A percentile compares a stretch with the other conserved stretches of the same genome.
Evolutionary conservation across 2,113 vertebrate genomes (phyloP).

Genomic region (Centropus bengalensis): DNA sequence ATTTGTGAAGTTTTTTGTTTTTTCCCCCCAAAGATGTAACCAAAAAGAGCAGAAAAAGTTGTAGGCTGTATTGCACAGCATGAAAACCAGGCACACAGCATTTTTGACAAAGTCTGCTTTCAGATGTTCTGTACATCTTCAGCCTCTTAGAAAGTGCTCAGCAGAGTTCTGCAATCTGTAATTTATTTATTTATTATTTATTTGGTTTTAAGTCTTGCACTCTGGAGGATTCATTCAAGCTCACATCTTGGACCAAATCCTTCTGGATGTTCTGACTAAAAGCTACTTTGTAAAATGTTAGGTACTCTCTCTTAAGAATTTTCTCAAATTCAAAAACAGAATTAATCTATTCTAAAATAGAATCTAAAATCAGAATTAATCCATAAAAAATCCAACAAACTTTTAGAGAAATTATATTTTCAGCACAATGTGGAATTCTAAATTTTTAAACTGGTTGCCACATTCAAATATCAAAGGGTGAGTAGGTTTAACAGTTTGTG

Average conservation of each 20-base stretch:
- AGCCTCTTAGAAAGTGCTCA: neutral
- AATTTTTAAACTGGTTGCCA: neutral
- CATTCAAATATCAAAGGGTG: slow-evolving; percentile 17
- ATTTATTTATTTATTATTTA: neutral
- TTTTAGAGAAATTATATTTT: slow-evolving; percentile 20
- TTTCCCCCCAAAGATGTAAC: neutral
- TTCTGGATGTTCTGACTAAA: neutral
- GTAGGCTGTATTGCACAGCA: neutral
- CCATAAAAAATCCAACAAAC: neutral
- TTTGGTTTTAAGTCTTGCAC: neutral
- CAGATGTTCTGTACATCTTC: neutral
- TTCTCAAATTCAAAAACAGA: neutral
- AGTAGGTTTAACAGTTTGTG: neutral
- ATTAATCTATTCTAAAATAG: slow-evolving; percentile 15
- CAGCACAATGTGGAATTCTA: slow-evolving; percentile 31
- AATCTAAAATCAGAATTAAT: neutral
- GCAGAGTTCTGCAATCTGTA: neutral
- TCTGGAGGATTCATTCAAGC: neutral
- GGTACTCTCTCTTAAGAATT: neutral
- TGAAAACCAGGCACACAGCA: neutral
- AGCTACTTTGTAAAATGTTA: neutral
- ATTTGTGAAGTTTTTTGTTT: neutral
- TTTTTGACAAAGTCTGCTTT: neutral
- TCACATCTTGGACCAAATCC: neutral
- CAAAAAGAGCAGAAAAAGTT: neutral